Evolutionary conservation across 2,113 vertebrate genomes (phyloP).

Genomic region (Speoplatyrhinus poulsoni): DNA sequence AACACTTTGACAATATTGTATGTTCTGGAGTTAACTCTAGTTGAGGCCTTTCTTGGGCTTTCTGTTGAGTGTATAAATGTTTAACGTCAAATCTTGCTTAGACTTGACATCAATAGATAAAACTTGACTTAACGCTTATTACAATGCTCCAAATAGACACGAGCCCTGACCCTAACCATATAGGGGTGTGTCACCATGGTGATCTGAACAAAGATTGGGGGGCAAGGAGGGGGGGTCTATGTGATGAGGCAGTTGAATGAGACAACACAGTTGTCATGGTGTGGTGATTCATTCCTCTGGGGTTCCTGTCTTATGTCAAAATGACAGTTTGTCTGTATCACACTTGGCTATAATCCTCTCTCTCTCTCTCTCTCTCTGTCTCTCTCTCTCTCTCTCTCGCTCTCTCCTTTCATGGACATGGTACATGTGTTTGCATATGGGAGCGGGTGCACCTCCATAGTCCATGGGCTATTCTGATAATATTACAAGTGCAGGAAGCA

Average conservation of each 20-base stretch:
- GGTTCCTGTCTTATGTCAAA: conserved; percentile 53
- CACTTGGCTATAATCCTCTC: conserved; percentile 46
- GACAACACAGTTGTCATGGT: conserved; percentile 24
- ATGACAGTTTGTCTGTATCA: conserved; percentile 27
- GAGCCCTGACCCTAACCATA: conserved; percentile 61
- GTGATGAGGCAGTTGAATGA: conserved; percentile 27
- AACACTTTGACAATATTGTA: no score
- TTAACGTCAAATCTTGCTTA: no score
- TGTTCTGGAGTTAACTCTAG: no score
- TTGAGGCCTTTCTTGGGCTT: no score
- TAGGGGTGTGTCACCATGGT: conserved; percentile 67
- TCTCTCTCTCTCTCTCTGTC: not conserved
- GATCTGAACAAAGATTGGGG: conserved; percentile 42
- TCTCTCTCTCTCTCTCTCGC: conserved; percentile 6
- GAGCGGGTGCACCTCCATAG: no score
- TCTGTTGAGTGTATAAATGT: no score
- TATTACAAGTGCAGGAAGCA: no score
- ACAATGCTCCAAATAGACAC: conserved; percentile 56
- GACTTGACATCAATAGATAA: no score
- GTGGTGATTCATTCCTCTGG: conserved; percentile 49
- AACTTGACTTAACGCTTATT: no score
- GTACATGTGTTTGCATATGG: not conserved
- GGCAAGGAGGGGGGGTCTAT: conserved; percentile 20
- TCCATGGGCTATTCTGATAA: no score
- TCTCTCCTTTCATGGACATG: not conserved